phyloP scores from a whole-genome alignment of 2,888 invertebrate species.

The Hyposoter didymator region DNA sequence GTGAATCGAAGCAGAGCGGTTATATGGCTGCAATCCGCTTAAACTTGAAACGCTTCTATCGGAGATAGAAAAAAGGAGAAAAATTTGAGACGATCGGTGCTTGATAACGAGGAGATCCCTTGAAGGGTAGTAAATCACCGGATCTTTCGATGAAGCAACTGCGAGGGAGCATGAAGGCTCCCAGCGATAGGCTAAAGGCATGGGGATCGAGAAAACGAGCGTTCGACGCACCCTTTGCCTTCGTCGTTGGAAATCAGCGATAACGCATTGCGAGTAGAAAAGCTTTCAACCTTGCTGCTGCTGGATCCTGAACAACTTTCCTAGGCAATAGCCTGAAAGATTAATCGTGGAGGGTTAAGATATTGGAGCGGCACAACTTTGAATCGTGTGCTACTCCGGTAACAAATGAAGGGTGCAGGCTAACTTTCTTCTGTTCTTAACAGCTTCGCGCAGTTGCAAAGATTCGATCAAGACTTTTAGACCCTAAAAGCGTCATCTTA shows the following conservation, averaged over 20 bases:
- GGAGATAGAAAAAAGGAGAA: conserved; percentile 3
- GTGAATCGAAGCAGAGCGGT: conserved; percentile 47
- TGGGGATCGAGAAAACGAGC: conserved; percentile 22
- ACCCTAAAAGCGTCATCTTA: background rate
- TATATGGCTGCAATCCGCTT: conserved; percentile 24
- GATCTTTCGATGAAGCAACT: conserved; percentile 43
- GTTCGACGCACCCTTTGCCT: conserved; percentile 26
- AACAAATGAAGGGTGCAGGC: conserved; percentile 9
- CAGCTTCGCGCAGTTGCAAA: background rate
- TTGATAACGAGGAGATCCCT: conserved; percentile 52
- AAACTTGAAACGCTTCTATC: conserved; percentile 32
- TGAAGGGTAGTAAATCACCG: conserved; percentile 55
- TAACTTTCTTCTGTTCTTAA: background rate
- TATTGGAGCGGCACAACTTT: conserved; percentile 19
- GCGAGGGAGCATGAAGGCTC: background rate
- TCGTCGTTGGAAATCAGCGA: conserved; percentile 25
- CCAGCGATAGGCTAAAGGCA: background rate
- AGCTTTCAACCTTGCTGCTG: background rate
- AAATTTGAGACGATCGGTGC: conserved; percentile 41
- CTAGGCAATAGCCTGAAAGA: conserved; percentile 34
- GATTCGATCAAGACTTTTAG: background rate
- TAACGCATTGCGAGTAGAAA: conserved; percentile 24
- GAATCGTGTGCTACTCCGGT: conserved; percentile 4
- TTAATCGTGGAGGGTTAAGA: conserved; percentile 32
- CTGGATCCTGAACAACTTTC: conserved; percentile 33